Base-by-base conservation (phyloP, 2,888 invertebrate genomes). In the Gastracanthus pulcherrimus region DNA sequence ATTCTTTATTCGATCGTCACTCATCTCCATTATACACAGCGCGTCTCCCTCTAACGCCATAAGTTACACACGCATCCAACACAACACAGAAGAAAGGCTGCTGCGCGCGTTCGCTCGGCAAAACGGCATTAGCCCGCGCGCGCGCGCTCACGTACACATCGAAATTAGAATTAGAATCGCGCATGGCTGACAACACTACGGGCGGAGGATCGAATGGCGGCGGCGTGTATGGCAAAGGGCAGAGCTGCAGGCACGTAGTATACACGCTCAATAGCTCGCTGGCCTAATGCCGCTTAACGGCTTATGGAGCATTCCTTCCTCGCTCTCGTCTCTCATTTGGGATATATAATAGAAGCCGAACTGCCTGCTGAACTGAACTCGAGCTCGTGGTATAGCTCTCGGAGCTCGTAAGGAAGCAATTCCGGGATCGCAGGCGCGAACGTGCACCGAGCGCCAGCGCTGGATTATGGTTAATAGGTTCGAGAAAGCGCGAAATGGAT, bases 391-490 rank as follows among this genome's bases (percentile, higher is more conserved):
- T 16, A 41, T 16, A 41, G 16, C 16, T 29, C 60, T 13, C 31
- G n/a, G 11, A 31, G 29, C 58, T 64, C 64, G 58, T 60, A 60
- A 60, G 60, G 60, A 60, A 60, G 60, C 60, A 60, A 60, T 60
- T 60, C 60, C 60, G 3, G 41, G 66, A 51, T 51, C 23, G n/a
- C n/a, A n/a, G n/a, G 34, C 34, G n/a, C 31, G 62, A 16, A 7
- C 34, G 19, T 55, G 55, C 26, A n/a, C n/a, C n/a, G n/a, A n/a
- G 7, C 31, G 41, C 41, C 11, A 41, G 41, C 41, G 5, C 23
- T 55, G 60, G 60, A 60, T 60, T 60, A 60, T 34, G 60, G 60
- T 34, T 60, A 66, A 66, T 72, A 58, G 58, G 71, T 23, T 51
- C 51, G 70, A 34, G 51, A 51, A 51, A 51, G 70, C 51, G 70